phyloP scores from a whole-genome alignment of 2,113 vertebrate species.

The Callorhinus ursinus region DNA sequence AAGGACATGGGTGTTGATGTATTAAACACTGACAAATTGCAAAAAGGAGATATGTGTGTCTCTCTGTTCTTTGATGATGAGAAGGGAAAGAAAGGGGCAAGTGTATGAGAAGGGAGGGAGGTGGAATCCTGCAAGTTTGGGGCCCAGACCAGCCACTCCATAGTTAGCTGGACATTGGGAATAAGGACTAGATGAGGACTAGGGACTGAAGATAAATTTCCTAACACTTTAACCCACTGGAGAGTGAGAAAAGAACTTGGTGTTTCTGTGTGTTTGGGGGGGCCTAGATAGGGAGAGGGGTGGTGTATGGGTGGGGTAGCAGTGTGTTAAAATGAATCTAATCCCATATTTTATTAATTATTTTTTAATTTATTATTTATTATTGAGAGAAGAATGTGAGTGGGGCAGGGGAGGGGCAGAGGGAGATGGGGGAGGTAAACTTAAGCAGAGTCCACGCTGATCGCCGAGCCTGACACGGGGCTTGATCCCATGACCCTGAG shows the following conservation, averaged over 20 bases:
- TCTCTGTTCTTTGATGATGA: background rate
- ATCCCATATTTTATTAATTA: background rate
- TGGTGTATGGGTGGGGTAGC: background rate
- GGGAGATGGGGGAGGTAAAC: background rate
- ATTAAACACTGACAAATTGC: background rate
- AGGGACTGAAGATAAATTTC: background rate
- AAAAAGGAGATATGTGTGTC: background rate
- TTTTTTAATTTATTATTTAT: too few species aligned
- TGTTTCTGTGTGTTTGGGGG: background rate
- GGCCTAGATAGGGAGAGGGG: too few species aligned
- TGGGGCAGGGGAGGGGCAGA: background rate
- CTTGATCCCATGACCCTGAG: background rate
- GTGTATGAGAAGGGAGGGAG: background rate
- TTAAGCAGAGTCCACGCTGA: background rate
- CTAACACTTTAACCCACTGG: background rate
- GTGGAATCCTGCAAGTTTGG: background rate
- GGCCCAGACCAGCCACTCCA: background rate
- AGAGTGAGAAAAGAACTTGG: background rate
- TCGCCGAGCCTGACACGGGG: rapidly evolving
- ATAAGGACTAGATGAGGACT: background rate
- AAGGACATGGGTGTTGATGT: background rate
- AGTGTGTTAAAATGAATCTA: background rate
- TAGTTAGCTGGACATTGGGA: background rate
- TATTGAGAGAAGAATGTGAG: background rate
- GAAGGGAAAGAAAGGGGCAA: background rate